These are phyloP conservation scores for Tetropium fuscum DNA, from an alignment of 2,888 invertebrate species.

Conservation along the genomic window DNA sequence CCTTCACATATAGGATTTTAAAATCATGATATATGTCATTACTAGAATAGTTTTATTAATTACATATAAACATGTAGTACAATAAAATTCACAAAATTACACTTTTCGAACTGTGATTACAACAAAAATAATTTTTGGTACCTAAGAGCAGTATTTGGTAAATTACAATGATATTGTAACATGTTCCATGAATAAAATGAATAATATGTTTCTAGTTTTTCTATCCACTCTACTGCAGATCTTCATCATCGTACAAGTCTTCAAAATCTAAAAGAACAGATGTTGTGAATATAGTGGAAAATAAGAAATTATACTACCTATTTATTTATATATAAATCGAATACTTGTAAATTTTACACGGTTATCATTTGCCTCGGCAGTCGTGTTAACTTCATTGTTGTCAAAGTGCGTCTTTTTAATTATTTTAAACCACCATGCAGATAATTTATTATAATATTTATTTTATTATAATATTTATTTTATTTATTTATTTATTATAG, in stretches of 20 bases:
- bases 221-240: conserved; percentile 65
- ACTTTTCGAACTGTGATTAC: conserved; percentile 58
- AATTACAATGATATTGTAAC: conserved; percentile 42
- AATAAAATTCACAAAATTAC: conserved; percentile 48
- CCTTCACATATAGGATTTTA: conserved; percentile 28
- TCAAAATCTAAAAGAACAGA: conserved; percentile 92
- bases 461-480: too few species aligned
- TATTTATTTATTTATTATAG: too few species aligned
- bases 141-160: conserved; percentile 52
- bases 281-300: too few species aligned
- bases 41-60: conserved; percentile 45
- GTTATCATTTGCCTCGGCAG: too few species aligned
- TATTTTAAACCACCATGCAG: too few species aligned
- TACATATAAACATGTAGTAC: conserved; percentile 47
- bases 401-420: too few species aligned
- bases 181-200: conserved; percentile 43
- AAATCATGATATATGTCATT: conserved; percentile 44
- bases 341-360: too few species aligned
- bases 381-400: too few species aligned
- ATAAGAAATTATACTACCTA: too few species aligned
- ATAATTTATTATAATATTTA: too few species aligned
- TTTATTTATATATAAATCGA: too few species aligned
- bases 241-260: conserved; percentile 91
- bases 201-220: conserved; percentile 30
- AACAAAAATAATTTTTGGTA: conserved; percentile 57